These are phyloP conservation scores for Oryctolagus cuniculus DNA, from an alignment of 2,113 vertebrate species.

Conservation along the genomic window mOryCun1.1 NC_091440.1:11907501-11908000, in stretches of 20 bases:
- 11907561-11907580: neutral
- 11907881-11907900: neutral
- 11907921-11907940: too few species aligned
- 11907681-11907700: neutral
- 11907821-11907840: neutral
- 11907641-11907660: neutral
- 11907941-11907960: too few species aligned
- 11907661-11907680: neutral
- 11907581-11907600: neutral
- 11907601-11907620: neutral
- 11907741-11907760: constrained; percentile 28
- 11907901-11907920: neutral
- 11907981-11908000: too few species aligned
- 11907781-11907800: neutral
- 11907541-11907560: neutral
- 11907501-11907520: neutral
- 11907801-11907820: neutral
- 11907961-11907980: too few species aligned
- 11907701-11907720: neutral
- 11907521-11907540: neutral
- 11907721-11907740: neutral
- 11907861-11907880: neutral
- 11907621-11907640: neutral
- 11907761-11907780: constrained; percentile 35
- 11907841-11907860: neutral